phyloP scores from a whole-genome alignment of 2,113 vertebrate genomes.

The Rhinogobius similis region DNA sequence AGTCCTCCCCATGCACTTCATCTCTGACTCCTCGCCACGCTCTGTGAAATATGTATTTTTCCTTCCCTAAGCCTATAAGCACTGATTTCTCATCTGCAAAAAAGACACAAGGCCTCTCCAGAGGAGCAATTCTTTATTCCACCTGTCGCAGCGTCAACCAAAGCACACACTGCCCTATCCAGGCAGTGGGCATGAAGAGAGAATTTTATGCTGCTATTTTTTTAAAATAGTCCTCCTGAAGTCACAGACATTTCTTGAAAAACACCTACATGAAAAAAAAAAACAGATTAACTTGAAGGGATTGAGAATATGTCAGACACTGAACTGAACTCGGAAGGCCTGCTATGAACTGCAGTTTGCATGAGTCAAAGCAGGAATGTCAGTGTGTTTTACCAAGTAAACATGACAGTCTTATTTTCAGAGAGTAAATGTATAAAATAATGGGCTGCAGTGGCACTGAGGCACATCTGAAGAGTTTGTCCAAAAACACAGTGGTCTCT shows the following conservation, averaged over 20 bases:
- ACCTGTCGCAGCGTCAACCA: conserved; percentile 50
- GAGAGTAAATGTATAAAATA: background rate
- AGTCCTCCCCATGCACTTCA: conserved; percentile 49
- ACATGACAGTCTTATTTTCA: conserved; percentile 10
- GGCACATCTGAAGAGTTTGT: conserved; percentile 41
- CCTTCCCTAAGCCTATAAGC: conserved; percentile 42
- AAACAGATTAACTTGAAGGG: conserved; percentile 2
- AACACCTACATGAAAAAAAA: conserved; percentile 32
- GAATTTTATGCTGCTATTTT: conserved; percentile 20
- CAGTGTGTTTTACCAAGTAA: conserved; percentile 22
- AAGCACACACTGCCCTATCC: conserved; percentile 30
- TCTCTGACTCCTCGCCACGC: conserved; percentile 42
- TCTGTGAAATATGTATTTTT: conserved; percentile 66
- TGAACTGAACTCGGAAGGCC: background rate
- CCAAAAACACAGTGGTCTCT: conserved; percentile 34
- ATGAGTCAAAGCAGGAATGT: conserved; percentile 35
- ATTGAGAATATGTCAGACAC: conserved; percentile 3
- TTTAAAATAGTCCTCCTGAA: conserved; percentile 20
- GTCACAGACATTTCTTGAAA: conserved; percentile 20
- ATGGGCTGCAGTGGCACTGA: conserved; percentile 20
- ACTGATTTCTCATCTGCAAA: conserved; percentile 59
- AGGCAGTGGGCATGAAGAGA: conserved; percentile 20
- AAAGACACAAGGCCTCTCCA: conserved; percentile 42
- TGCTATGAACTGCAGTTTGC: background rate
- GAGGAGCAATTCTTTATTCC: conserved; percentile 47